Evolutionary conservation across 1,140 invertebrate species (phyloP).

Genomic region (Globodera rostochiensis): DNA sequence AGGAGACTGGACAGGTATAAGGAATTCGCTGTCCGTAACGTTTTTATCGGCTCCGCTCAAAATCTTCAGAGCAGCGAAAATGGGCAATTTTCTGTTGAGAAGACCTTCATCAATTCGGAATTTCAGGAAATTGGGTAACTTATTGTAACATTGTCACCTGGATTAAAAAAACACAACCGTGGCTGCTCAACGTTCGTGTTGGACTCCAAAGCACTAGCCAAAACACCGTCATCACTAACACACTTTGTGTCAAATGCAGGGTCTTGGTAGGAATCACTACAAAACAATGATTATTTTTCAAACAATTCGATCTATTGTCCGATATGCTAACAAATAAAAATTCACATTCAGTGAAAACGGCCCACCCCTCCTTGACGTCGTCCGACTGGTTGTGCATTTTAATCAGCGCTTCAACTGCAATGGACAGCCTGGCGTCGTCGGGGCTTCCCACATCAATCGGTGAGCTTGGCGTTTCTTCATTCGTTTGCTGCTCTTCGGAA

Average conservation of each 20-base stretch:
- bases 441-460: not conserved
- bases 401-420: slow-evolving; percentile 5
- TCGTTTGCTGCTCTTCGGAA: not conserved
- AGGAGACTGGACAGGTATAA: slow-evolving; percentile 17
- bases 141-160: not conserved
- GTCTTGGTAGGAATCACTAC: not conserved
- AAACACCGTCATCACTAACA: not conserved
- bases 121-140: too few species aligned
- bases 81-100: slow-evolving; percentile 3
- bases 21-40: not conserved
- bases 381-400: not conserved
- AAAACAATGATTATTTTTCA: not conserved
- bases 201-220: not conserved
- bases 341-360: not conserved
- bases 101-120: not conserved
- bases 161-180: not conserved
- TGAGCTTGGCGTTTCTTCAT: not conserved
- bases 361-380: not conserved
- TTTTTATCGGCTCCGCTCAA: slow-evolving; percentile 17
- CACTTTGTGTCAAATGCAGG: not conserved
- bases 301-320: too few species aligned
- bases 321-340: not conserved
- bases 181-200: not conserved
- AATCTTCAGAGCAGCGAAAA: slow-evolving; percentile 23
- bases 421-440: not conserved